phyloP scores from a whole-genome alignment of 1,140 invertebrate species.

The Pectinophora gossypiella region DNA sequence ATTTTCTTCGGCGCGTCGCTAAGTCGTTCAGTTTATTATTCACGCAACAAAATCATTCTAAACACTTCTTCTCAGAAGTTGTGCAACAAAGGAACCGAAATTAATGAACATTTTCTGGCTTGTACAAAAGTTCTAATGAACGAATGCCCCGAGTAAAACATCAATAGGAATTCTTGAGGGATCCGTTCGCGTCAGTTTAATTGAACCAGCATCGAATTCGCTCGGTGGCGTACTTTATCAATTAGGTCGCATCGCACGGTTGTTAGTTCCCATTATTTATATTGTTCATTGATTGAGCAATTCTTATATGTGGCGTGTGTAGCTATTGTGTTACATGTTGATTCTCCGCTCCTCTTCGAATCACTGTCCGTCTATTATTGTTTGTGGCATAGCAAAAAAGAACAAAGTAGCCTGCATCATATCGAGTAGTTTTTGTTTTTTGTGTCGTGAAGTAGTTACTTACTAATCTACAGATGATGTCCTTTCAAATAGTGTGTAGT shows the following conservation, averaged over 20 bases:
- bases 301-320: too few species aligned
- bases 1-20: constrained; percentile 13
- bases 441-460: too few species aligned
- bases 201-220: constrained; percentile 38
- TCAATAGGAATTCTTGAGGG: constrained; percentile 10
- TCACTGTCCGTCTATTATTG: too few species aligned
- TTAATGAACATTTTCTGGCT: not conserved
- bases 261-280: constrained; percentile 40
- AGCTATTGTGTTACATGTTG: too few species aligned
- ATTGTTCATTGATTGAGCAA: constrained; percentile 48
- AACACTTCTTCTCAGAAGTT: not conserved
- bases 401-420: too few species aligned
- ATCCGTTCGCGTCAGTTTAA: constrained; percentile 42
- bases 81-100: constrained; percentile 19
- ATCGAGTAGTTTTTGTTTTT: too few species aligned
- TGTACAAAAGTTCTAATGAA: not conserved
- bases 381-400: too few species aligned
- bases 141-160: not conserved
- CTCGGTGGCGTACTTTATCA: constrained; percentile 33
- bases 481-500: too few species aligned
- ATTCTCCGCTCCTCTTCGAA: too few species aligned
- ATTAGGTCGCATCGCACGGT: constrained; percentile 42
- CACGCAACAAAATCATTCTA: constrained; percentile 19
- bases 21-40: not conserved
- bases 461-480: too few species aligned